A percentile compares a stretch with the other conserved stretches of the same genome.
Conservation (phyloP, 2,888 invertebrate genomes). For the Alsophila aescularia region DNA sequence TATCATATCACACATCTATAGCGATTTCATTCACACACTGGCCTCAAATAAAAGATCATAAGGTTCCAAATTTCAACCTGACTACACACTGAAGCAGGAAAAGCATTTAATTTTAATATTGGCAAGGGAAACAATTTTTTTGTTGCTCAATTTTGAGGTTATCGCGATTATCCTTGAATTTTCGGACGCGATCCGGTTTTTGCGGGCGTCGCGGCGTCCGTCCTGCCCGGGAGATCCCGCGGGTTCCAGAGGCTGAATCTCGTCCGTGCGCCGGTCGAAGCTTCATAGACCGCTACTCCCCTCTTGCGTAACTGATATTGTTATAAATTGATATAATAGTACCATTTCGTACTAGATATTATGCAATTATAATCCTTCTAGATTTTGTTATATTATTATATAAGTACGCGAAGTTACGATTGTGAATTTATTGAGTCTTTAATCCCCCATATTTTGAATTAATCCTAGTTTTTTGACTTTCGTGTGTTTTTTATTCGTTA, state of each 20-base stretch:
- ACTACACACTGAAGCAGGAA: conserved; percentile 39
- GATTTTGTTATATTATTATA: background rate
- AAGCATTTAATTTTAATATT: conserved; percentile 33
- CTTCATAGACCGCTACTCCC: conserved; percentile 70
- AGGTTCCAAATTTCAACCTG: conserved; percentile 58
- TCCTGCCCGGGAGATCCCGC: conserved; percentile 66
- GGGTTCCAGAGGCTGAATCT: conserved; percentile 76
- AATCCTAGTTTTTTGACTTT: too few relatives aligned
- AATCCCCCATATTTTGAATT: too few relatives aligned
- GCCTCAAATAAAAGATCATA: conserved; percentile 49
- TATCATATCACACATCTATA: conserved; percentile 44
- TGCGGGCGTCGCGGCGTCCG: conserved; percentile 48
- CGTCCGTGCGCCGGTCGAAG: conserved; percentile 67
- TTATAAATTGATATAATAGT: conserved; percentile 52
- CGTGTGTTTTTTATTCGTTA: too few relatives aligned
- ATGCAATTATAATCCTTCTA: conserved; percentile 2
- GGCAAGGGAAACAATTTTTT: conserved; percentile 35
- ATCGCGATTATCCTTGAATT: conserved; percentile 39
- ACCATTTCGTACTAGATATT: conserved; percentile 17
- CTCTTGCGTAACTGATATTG: conserved; percentile 81
- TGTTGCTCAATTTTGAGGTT: conserved; percentile 42
- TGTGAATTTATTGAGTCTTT: too few relatives aligned
- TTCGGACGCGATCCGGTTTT: conserved; percentile 46
- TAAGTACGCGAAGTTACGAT: too few relatives aligned
- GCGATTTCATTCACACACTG: conserved; percentile 48